These are phyloP conservation scores for Callipepla squamata DNA, from an alignment of 2,113 vertebrate species.

Conservation along the genomic window DNA sequence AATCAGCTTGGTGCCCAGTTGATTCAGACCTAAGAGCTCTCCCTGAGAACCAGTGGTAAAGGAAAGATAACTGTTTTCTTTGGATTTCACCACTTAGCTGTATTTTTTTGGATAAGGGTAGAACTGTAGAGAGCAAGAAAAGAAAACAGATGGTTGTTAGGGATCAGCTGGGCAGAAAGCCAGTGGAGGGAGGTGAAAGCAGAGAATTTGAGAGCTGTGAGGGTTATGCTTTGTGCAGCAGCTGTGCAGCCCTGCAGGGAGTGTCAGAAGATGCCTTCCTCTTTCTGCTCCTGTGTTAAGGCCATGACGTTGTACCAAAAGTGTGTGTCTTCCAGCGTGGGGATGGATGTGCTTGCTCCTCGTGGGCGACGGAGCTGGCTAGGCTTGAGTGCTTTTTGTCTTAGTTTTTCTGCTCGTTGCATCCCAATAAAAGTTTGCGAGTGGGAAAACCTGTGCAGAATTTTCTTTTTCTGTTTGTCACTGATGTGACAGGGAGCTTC, in stretches of 20 bases:
- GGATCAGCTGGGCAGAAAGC: background rate
- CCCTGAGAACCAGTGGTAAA: background rate
- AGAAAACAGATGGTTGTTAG: background rate
- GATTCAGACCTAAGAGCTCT: background rate
- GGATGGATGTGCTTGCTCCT: background rate
- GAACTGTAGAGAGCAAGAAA: background rate
- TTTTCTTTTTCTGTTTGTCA: background rate
- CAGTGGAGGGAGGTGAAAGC: background rate
- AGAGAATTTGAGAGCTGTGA: background rate
- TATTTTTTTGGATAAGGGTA: background rate
- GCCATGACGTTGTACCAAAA: accelerated
- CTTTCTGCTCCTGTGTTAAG: background rate
- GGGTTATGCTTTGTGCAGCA: background rate
- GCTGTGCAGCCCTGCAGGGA: accelerated
- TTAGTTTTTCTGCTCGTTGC: background rate
- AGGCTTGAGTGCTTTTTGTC: background rate
- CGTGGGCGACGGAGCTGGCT: background rate
- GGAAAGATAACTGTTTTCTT: background rate
- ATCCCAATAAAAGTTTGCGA: background rate
- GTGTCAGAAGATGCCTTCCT: background rate
- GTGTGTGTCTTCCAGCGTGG: accelerated
- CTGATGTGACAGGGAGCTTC: background rate
- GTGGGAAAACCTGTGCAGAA: background rate
- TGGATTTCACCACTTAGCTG: background rate
- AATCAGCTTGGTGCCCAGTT: background rate